phyloP scores from a whole-genome alignment of 2,113 vertebrate species.

The Oophaga pumilio region DNA sequence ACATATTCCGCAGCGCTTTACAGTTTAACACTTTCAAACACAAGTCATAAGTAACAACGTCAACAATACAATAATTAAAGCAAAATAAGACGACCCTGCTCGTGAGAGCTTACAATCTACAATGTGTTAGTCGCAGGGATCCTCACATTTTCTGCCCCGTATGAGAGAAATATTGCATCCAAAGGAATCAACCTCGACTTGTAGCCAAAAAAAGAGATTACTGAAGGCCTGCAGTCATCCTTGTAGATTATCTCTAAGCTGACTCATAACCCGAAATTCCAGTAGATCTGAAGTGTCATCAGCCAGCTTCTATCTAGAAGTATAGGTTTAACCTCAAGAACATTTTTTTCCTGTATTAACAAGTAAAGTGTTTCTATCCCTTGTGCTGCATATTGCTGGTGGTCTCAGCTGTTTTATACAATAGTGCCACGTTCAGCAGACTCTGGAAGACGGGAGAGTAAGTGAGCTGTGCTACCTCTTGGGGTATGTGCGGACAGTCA shows the following conservation, averaged over 20 bases:
- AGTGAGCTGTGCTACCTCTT: neutral
- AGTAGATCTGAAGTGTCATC: neutral
- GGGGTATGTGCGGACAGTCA: too few species aligned
- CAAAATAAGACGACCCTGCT: too few species aligned
- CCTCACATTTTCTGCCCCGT: neutral
- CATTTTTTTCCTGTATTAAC: neutral
- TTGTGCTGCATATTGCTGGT: neutral
- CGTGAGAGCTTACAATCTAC: too few species aligned
- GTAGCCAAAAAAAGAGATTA: constrained; percentile 29
- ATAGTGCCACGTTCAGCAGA: neutral
- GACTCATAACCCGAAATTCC: neutral
- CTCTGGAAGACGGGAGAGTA: neutral
- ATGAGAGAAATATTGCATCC: neutral
- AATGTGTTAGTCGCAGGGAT: neutral
- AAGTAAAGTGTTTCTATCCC: neutral
- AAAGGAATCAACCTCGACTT: constrained; percentile 22
- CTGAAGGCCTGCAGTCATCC: constrained; percentile 25
- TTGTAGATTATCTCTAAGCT: constrained; percentile 18
- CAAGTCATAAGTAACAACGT: too few species aligned
- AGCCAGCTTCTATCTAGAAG: neutral
- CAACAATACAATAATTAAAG: too few species aligned
- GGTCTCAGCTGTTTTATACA: neutral
- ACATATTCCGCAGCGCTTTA: too few species aligned
- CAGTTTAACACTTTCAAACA: too few species aligned
- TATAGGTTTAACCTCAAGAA: neutral